Percentiles rank a stretch among this genome's conserved stretches.
These are phyloP conservation scores for Engraulis encrasicolus DNA, from an alignment of 2,113 vertebrate species.

Conservation along the genomic window DNA sequence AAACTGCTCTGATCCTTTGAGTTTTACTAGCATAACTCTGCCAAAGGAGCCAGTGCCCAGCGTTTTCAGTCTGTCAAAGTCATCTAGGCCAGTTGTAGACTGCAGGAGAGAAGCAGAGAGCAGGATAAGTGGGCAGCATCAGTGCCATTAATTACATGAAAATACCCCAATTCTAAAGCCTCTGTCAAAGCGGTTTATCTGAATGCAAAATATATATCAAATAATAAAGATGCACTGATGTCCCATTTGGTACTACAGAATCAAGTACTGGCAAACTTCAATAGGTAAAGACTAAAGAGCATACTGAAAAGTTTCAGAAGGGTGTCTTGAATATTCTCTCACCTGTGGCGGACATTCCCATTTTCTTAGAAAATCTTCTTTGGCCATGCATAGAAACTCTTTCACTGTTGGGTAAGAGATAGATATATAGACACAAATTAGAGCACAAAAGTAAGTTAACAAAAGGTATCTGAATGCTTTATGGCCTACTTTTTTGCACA, in stretches of 20 bases:
- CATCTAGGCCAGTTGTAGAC: slow-evolving; percentile 94
- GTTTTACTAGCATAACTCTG: slow-evolving; percentile 97
- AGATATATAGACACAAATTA: neutral
- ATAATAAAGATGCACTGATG: too few species aligned
- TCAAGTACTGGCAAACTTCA: too few species aligned
- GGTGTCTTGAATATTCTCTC: slow-evolving; percentile 40
- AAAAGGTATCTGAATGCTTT: neutral
- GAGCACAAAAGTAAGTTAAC: neutral
- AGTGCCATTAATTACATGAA: too few species aligned
- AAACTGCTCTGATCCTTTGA: slow-evolving; percentile 95
- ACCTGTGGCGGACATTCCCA: slow-evolving; percentile 98
- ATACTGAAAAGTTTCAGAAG: too few species aligned
- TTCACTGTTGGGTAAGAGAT: slow-evolving; percentile 83
- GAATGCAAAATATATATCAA: too few species aligned
- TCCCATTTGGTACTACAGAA: too few species aligned
- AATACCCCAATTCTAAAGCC: neutral
- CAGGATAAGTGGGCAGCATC: neutral
- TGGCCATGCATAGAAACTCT: slow-evolving; percentile 99
- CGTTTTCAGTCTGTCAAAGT: slow-evolving; percentile 97
- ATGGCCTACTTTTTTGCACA: neutral
- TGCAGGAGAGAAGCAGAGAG: slow-evolving; percentile 60
- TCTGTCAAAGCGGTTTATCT: too few species aligned
- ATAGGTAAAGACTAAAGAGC: too few species aligned
- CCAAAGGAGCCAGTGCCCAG: slow-evolving; percentile 98
- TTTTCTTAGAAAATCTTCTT: slow-evolving; percentile 99